These are phyloP conservation scores for Hetaerina americana DNA, from an alignment of 1,140 invertebrate species.

Conservation along the genomic window DNA sequence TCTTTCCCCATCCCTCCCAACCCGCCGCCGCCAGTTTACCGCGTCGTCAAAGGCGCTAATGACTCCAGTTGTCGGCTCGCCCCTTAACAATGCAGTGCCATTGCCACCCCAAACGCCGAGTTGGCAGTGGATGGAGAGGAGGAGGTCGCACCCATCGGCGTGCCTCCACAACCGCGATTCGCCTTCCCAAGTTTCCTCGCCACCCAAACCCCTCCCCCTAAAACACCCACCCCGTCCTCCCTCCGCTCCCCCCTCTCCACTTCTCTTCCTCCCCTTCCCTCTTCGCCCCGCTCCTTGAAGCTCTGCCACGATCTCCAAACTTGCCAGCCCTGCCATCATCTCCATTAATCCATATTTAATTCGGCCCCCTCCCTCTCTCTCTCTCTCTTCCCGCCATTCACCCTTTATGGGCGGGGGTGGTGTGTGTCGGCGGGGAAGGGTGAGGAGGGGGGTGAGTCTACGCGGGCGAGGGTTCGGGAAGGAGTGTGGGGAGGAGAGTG, in stretches of 20 bases:
- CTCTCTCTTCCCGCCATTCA: background rate
- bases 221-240: too few relatives aligned
- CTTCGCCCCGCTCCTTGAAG: background rate
- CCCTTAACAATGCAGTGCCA: too few relatives aligned
- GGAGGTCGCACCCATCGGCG: too few relatives aligned
- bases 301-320: background rate
- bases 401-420: background rate
- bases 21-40: too few relatives aligned
- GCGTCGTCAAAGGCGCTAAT: too few relatives aligned
- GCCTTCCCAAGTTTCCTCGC: too few relatives aligned
- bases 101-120: too few relatives aligned
- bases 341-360: conserved; percentile 1
- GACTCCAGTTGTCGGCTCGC: too few relatives aligned
- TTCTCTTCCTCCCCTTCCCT: background rate
- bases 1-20: too few relatives aligned
- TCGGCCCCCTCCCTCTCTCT: background rate
- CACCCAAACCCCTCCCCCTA: too few relatives aligned
- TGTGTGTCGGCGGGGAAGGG: background rate
- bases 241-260: background rate
- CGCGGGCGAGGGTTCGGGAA: background rate
- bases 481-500: background rate
- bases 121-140: too few relatives aligned
- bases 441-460: background rate
- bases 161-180: too few relatives aligned
- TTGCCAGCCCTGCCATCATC: background rate